Evolutionary conservation across 2,113 vertebrate genomes (phyloP), one percentile per base, ranked within the genome.

Genomic region (Hydropotes inermis): DNA sequence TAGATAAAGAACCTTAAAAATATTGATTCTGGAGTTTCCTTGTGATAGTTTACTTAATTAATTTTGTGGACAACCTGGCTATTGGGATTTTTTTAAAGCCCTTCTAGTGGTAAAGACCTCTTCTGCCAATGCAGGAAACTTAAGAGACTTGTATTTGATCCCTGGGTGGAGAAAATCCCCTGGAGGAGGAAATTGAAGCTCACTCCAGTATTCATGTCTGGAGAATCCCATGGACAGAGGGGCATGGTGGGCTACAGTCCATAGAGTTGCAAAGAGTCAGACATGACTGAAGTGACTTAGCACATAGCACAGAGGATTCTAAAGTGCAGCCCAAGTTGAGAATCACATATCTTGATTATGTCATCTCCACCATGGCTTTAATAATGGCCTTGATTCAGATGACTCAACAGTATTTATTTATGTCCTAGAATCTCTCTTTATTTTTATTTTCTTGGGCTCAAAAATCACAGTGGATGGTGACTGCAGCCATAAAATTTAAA

Each of bases 131-230:
- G 64, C 64, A 70, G n/a, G 64, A 36, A 17, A 67, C 33, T 67
- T 67, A 67, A 67, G 8, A 70, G n/a, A 36, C 64, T 70, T 36
- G n/a, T 17, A 70, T 70, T 70, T 36, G n/a, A 70, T 4, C 9
- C 17, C 64, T 70, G 17, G 16, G 17, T 36, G 64, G 64, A 33
- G 9, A 36, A 70, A 70, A 70, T 21, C n/a, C 64, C 64, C n/a
- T 70, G n/a, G 17, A 70, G 64, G 17, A 36, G 64, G 17, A 36
- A 70, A 36, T 21, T 33, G n/a, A 70, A 70, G 36, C n/a, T 17
- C 17, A 5, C 9, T 70, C 64, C 4, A 21, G 64, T 19, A 36
- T 36, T 36, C 0, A 0, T 36, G n/a, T 10, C n/a, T 36, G 17
- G n/a, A 70, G 64, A 70, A 36, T 36, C 64, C 64, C 2, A 11